Percentiles rank a stretch among this genome's conserved stretches.
phyloP scores from a whole-genome alignment of 2,888 invertebrate genomes.

The Drosophila seclusa region DNA sequence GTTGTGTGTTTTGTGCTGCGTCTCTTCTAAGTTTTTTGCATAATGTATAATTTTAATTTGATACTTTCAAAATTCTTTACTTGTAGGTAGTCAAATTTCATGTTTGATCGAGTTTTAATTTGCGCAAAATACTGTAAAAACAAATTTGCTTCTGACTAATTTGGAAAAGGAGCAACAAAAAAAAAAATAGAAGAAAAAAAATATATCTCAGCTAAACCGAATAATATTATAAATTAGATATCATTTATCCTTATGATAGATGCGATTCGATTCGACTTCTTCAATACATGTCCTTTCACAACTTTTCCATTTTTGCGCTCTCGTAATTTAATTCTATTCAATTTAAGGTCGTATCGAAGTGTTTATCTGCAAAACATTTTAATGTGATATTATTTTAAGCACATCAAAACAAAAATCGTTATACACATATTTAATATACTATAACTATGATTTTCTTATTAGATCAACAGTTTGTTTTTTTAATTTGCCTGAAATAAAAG shows the following conservation, averaged over 20 bases:
- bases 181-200: slow-evolving; percentile 19
- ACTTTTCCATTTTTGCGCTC: slow-evolving; percentile 35
- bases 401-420: slow-evolving; percentile 45
- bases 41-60: slow-evolving; percentile 32
- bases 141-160: slow-evolving; percentile 1
- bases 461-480: slow-evolving; percentile 44
- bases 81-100: slow-evolving; percentile 70
- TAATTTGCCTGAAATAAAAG: slow-evolving; percentile 48
- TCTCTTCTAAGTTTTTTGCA: slow-evolving; percentile 33
- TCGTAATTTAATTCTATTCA: slow-evolving; percentile 29
- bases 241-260: slow-evolving; percentile 8
- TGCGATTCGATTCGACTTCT: slow-evolving; percentile 18
- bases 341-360: slow-evolving; percentile 52
- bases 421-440: slow-evolving; percentile 27
- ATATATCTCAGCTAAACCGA: slow-evolving; percentile 53
- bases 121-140: slow-evolving; percentile 10
- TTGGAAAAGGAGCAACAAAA: neutral
- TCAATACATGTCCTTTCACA: slow-evolving; percentile 7
- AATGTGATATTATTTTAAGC: slow-evolving; percentile 79
- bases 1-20: slow-evolving; percentile 31
- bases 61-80: slow-evolving; percentile 20
- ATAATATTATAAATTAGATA: slow-evolving; percentile 23
- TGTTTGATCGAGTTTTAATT: slow-evolving; percentile 36
- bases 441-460: slow-evolving; percentile 42
- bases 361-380: slow-evolving; percentile 59